Conservation (phyloP, 37 sponge, comb jelly and placozoan species). For the Theonella swinhoei region DNA sequence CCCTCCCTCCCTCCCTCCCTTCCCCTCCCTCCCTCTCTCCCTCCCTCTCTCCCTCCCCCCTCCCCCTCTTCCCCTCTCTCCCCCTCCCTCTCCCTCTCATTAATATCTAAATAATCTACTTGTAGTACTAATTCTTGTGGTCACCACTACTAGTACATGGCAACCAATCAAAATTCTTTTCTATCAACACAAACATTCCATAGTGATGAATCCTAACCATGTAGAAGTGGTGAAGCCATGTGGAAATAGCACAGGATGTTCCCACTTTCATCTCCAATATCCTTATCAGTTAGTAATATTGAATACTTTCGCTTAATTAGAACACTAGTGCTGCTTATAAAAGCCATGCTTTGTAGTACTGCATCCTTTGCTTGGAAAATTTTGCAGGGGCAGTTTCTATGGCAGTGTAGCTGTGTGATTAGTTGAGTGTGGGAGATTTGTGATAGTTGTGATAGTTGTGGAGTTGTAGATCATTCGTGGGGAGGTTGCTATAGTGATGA, state of each 20-base stretch:
- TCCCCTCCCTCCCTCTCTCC: not conserved
- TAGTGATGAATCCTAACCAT: not conserved
- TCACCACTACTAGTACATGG: too few relatives aligned
- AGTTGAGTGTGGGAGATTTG: not conserved
- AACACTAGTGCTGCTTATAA: not conserved
- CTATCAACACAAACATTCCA: not conserved
- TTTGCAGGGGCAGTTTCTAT: not conserved
- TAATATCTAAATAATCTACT: too few relatives aligned
- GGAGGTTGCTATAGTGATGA: not conserved
- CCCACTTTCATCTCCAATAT: too few relatives aligned
- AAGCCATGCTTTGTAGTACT: not conserved
- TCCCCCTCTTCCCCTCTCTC: too few relatives aligned
- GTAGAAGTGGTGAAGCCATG: too few relatives aligned
- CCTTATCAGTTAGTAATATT: not conserved
- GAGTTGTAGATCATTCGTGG: too few relatives aligned
- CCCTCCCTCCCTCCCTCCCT: not conserved
- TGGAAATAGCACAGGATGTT: too few relatives aligned
- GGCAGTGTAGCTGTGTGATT: not conserved
- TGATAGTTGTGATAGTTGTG: not conserved
- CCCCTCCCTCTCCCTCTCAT: too few relatives aligned
- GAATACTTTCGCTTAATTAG: not conserved
- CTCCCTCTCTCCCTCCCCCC: too few relatives aligned
- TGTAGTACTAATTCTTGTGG: too few relatives aligned
- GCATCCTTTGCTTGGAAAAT: not conserved
- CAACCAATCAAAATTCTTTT: not conserved